Evolutionary conservation across 2,797 vertebrate species (phyloP).

Genomic region (Rhinophrynus dorsalis): DNA sequence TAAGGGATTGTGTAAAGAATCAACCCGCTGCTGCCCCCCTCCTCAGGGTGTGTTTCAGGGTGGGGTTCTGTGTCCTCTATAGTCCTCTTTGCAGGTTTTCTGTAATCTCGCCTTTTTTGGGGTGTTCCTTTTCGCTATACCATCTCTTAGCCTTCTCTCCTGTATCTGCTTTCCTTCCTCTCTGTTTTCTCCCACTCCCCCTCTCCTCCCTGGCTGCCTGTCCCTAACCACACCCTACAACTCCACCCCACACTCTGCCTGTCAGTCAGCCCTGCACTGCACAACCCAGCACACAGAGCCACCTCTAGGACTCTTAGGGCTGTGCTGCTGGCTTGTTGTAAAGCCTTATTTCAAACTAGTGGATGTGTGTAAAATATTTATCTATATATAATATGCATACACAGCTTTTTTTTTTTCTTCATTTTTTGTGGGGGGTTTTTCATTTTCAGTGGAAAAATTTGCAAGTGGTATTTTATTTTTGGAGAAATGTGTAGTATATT

Average conservation of each 20-base stretch:
- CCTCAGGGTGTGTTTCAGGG: slow-evolving; percentile 15
- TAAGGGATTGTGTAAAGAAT: not conserved
- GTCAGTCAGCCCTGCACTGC: slow-evolving; percentile 27
- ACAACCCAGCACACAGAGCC: not conserved
- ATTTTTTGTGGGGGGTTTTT: too few relatives aligned
- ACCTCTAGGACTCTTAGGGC: not conserved
- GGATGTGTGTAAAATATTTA: too few relatives aligned
- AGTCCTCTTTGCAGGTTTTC: not conserved
- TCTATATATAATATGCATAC: too few relatives aligned
- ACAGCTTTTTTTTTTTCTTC: too few relatives aligned
- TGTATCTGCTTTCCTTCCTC: slow-evolving; percentile 51
- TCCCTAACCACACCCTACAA: slow-evolving; percentile 88
- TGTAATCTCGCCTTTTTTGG: not conserved
- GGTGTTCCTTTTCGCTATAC: not conserved
- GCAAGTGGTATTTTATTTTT: too few relatives aligned
- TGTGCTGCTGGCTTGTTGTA: too few relatives aligned
- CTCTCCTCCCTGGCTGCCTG: slow-evolving; percentile 82
- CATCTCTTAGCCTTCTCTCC: not conserved
- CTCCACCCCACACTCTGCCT: slow-evolving; percentile 80
- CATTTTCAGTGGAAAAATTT: too few relatives aligned
- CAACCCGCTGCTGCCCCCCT: not conserved
- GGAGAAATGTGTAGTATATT: too few relatives aligned
- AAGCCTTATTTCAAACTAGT: too few relatives aligned
- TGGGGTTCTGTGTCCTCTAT: not conserved
- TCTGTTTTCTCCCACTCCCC: slow-evolving; percentile 79